phyloP scores from a whole-genome alignment of 2,113 vertebrate species.

The Beaufortia kweichowensis region DNA sequence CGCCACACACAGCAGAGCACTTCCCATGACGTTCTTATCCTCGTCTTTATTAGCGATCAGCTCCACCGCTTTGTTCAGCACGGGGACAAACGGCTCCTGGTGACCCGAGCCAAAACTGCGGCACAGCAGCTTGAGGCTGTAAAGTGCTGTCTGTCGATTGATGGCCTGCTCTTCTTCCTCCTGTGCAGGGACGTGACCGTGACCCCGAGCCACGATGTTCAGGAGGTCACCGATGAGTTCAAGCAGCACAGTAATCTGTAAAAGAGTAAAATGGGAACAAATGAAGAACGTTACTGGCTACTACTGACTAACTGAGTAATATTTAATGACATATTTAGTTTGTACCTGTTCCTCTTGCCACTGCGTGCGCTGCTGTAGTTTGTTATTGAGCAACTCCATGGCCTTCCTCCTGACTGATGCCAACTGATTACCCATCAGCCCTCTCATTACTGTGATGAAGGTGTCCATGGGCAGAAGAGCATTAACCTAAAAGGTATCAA shows the following conservation, averaged over 20 bases:
- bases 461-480: conserved; percentile 86
- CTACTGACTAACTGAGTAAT: no score
- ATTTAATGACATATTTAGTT: background rate
- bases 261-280: background rate
- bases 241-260: conserved; percentile 80
- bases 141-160: conserved; percentile 93
- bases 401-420: conserved; percentile 89
- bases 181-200: conserved; percentile 32
- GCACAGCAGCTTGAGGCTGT: conserved; percentile 91
- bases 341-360: conserved; percentile 83
- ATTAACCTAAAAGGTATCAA: conserved; percentile 78
- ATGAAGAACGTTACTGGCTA: no score
- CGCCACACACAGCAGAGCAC: conserved; percentile 89
- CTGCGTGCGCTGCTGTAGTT: conserved; percentile 79
- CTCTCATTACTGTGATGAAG: conserved; percentile 87
- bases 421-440: conserved; percentile 84
- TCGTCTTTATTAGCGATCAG: conserved; percentile 75
- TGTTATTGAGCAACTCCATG: conserved; percentile 94
- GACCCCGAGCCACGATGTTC: conserved; percentile 71
- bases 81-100: conserved; percentile 77
- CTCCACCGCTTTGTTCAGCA: conserved; percentile 75
- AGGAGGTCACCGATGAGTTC: conserved; percentile 81
- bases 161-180: conserved; percentile 83
- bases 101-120: conserved; percentile 82
- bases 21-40: conserved; percentile 87